These are phyloP conservation scores for Ferdinandea cuprea DNA, from an alignment of 2,888 invertebrate genomes.

Conservation along the genomic window DNA sequence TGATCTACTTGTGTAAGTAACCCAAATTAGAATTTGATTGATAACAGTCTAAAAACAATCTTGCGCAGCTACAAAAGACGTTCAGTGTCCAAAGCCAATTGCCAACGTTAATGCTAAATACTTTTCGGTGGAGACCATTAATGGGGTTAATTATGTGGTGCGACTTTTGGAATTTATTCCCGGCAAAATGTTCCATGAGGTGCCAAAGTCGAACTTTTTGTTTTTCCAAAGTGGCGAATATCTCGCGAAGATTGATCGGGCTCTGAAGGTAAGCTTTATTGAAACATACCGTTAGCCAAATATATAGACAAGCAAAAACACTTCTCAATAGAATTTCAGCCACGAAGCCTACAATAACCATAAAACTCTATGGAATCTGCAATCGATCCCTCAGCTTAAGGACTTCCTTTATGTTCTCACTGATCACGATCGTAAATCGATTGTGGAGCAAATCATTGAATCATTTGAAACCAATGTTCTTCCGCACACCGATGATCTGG, in stretches of 20 bases:
- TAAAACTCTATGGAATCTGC: constrained; percentile 90
- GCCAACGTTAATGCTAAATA: constrained; percentile 87
- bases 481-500: constrained; percentile 85
- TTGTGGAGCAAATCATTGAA: constrained; percentile 86
- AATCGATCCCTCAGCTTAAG: constrained; percentile 87
- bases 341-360: constrained; percentile 88
- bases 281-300: background rate
- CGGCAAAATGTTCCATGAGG: constrained; percentile 87
- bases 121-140: constrained; percentile 84
- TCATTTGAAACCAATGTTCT: constrained; percentile 88
- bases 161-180: constrained; percentile 90
- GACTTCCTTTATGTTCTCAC: constrained; percentile 89
- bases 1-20: constrained; percentile 88
- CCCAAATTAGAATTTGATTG: constrained; percentile 16
- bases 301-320: background rate
- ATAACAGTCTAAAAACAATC: background rate
- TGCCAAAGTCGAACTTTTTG: constrained; percentile 85
- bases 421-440: constrained; percentile 85
- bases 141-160: constrained; percentile 86
- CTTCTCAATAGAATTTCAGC: constrained; percentile 86
- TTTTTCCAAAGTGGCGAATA: constrained; percentile 89
- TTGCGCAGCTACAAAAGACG: constrained; percentile 84
- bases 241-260: constrained; percentile 87
- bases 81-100: constrained; percentile 89
- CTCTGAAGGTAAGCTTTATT: constrained; percentile 85